Evolutionary conservation across 2,888 invertebrate genomes (phyloP).

Genomic region (Drosophila greeni): DNA sequence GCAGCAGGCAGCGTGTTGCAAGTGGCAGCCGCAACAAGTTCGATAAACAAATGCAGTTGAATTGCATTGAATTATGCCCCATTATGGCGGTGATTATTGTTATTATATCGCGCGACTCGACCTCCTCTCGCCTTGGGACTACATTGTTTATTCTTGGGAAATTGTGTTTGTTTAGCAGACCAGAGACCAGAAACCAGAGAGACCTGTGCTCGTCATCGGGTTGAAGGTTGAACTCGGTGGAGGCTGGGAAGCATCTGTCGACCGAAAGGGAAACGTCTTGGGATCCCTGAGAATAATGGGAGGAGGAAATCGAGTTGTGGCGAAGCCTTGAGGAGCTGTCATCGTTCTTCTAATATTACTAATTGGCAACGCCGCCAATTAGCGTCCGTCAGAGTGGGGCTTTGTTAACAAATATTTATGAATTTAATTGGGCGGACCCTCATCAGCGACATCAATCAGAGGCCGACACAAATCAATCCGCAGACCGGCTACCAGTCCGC

Average conservation of each 20-base stretch:
- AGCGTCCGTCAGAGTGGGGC: slow-evolving; percentile 50
- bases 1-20: slow-evolving; percentile 32
- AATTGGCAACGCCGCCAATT: slow-evolving; percentile 47
- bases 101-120: slow-evolving; percentile 25
- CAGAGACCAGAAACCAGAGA: slow-evolving; percentile 14
- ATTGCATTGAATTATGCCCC: slow-evolving; percentile 68
- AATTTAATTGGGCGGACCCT: slow-evolving; percentile 51
- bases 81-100: slow-evolving; percentile 63
- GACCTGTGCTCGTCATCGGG: slow-evolving; percentile 28
- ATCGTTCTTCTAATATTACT: slow-evolving; percentile 18
- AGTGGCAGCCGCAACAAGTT: slow-evolving; percentile 26
- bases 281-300: not conserved
- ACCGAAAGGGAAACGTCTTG: slow-evolving; percentile 27
- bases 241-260: slow-evolving; percentile 35
- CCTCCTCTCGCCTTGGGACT: slow-evolving; percentile 6
- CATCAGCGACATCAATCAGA: slow-evolving; percentile 61
- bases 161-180: slow-evolving; percentile 50
- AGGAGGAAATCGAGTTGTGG: slow-evolving; percentile 8
- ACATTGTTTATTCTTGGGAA: slow-evolving; percentile 63
- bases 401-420: slow-evolving; percentile 51
- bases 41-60: slow-evolving; percentile 68
- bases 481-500: slow-evolving; percentile 30
- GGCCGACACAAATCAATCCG: slow-evolving; percentile 58
- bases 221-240: slow-evolving; percentile 30
- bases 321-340: slow-evolving; percentile 22